Conservation (phyloP, 1,140 invertebrate species). For the Lepidurus couesii region DNA sequence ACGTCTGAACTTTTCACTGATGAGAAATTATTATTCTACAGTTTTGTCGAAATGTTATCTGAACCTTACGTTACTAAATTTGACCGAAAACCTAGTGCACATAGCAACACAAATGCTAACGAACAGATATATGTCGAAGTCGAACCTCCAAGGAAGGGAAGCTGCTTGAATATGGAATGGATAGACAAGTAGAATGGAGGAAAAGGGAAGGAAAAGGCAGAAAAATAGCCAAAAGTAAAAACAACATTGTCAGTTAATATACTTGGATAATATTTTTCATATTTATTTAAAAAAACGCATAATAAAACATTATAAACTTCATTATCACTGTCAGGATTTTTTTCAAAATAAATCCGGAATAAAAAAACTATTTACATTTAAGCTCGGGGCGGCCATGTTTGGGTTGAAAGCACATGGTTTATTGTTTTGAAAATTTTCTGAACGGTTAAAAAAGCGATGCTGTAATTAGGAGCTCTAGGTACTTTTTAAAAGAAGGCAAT, state of each 20-base stretch:
- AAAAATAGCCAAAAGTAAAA: background rate
- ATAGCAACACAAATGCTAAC: background rate
- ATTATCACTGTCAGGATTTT: background rate
- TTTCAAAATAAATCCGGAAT: background rate
- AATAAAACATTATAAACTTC: background rate
- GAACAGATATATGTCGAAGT: constrained; percentile 11
- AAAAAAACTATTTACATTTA: no score
- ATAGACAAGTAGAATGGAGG: background rate
- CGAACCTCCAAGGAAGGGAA: constrained; percentile 11
- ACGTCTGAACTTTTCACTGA: background rate
- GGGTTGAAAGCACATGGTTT: background rate
- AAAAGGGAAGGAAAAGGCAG: background rate
- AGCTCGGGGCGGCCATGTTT: no score
- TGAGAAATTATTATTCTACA: background rate
- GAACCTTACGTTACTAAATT: background rate
- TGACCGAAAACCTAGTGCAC: background rate
- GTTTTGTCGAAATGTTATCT: background rate
- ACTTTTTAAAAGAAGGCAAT: background rate
- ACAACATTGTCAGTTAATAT: background rate
- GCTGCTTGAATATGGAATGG: constrained; percentile 18
- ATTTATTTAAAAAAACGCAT: background rate
- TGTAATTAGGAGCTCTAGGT: background rate
- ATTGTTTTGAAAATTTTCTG: background rate
- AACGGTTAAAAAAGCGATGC: background rate
- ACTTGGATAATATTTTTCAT: background rate